These are phyloP conservation scores for Drosophila nebulosa DNA, from an alignment of 1,140 invertebrate species.

Conservation along the genomic window DNA sequence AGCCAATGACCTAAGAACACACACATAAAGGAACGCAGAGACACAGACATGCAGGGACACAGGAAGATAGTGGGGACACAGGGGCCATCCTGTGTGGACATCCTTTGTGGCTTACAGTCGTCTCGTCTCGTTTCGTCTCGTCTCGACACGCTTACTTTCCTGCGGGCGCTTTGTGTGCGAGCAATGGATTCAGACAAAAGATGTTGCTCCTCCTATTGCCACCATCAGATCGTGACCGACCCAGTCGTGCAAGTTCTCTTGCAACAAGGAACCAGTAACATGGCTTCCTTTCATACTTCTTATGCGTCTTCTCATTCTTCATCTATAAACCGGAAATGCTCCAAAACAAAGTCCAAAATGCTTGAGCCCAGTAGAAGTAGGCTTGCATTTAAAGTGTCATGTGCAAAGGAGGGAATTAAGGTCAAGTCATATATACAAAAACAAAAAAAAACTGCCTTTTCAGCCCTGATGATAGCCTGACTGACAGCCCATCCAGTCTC, in stretches of 20 bases:
- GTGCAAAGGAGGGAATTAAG: conserved; percentile 66
- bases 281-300: conserved; percentile 19
- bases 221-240: conserved; percentile 1
- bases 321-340: conserved; percentile 64
- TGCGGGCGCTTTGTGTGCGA: conserved; percentile 55
- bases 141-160: conserved; percentile 56
- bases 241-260: conserved; percentile 13
- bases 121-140: conserved; percentile 40
- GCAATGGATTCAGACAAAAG: conserved; percentile 45
- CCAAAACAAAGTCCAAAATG: conserved; percentile 59
- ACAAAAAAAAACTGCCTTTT: conserved; percentile 34
- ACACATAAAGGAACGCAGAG: conserved; percentile 17
- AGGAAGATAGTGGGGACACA: conserved; percentile 12
- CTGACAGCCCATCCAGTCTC: not conserved
- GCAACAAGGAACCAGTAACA: conserved; percentile 19
- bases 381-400: conserved; percentile 66
- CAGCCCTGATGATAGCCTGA: conserved; percentile 21
- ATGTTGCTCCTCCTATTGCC: conserved; percentile 13
- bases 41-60: not conserved
- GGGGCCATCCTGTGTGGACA: conserved; percentile 40
- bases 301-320: conserved; percentile 16
- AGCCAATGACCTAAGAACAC: conserved; percentile 57
- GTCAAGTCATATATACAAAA: conserved; percentile 54
- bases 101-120: conserved; percentile 42
- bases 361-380: conserved; percentile 49